Percentiles rank a stretch among this genome's conserved stretches.
phyloP scores from a whole-genome alignment of 2,113 vertebrate species.

The Leptosomus discolor region DNA sequence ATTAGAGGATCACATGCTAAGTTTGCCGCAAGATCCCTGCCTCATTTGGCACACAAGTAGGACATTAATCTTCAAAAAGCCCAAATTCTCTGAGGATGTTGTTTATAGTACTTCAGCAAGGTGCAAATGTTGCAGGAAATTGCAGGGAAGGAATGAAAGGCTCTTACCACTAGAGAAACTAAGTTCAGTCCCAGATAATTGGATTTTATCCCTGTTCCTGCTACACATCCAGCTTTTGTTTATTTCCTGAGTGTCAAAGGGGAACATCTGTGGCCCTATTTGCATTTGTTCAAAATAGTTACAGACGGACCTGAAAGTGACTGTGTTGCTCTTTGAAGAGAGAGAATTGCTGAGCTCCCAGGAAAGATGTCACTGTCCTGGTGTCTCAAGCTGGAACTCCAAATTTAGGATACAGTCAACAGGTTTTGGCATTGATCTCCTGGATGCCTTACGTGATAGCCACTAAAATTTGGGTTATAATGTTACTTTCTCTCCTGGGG shows the following conservation, averaged over 20 bases:
- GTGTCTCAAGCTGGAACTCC: not conserved
- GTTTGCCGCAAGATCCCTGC: not conserved
- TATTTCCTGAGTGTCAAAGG: not conserved
- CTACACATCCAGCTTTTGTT: not conserved
- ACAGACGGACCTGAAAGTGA: not conserved
- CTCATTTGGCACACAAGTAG: not conserved
- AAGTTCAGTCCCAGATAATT: not conserved
- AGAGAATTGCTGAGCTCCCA: not conserved
- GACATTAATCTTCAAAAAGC: not conserved
- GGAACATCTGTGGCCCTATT: not conserved
- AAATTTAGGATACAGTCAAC: not conserved
- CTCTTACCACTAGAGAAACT: not conserved
- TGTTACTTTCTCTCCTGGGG: not conserved
- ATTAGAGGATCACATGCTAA: not conserved
- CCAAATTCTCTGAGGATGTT: not conserved
- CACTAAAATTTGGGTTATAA: not conserved
- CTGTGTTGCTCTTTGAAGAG: not conserved
- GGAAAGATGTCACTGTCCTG: not conserved
- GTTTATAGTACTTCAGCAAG: not conserved
- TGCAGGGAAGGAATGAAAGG: not conserved
- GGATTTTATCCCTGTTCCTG: not conserved
- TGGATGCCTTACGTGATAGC: not conserved
- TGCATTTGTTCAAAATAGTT: not conserved
- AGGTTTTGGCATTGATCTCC: not conserved
- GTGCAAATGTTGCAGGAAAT: not conserved